A percentile compares a stretch with the other conserved stretches of the same genome.
These are phyloP conservation scores for Amphiduros pacificus DNA, from an alignment of 2,888 invertebrate species.

Conservation along the genomic window DNA sequence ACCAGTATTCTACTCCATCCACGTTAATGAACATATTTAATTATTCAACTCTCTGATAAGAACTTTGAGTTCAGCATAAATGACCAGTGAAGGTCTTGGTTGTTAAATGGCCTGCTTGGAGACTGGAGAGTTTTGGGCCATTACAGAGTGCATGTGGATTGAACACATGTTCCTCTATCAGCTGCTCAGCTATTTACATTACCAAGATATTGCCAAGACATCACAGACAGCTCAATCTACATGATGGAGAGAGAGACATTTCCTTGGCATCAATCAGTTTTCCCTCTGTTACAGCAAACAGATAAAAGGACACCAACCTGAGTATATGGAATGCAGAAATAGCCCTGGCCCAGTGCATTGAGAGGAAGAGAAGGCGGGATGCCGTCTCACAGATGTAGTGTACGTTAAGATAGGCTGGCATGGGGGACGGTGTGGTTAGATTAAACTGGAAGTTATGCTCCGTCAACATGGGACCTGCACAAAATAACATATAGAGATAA, in stretches of 20 bases:
- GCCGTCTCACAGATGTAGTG: slow-evolving; percentile 96
- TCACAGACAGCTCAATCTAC: neutral
- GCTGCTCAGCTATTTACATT: too few relatives aligned
- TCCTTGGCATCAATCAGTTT: neutral
- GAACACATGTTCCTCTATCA: too few relatives aligned
- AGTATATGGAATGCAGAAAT: slow-evolving; percentile 81
- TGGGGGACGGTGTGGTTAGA: slow-evolving; percentile 74
- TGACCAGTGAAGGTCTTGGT: too few relatives aligned
- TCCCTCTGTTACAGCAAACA: too few relatives aligned
- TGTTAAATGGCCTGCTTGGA: too few relatives aligned
- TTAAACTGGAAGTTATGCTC: slow-evolving; percentile 75
- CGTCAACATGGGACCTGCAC: slow-evolving; percentile 69
- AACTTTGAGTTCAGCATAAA: too few relatives aligned
- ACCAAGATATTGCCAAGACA: too few relatives aligned
- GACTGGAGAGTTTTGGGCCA: too few relatives aligned
- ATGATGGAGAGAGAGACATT: neutral
- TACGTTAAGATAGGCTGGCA: slow-evolving; percentile 86
- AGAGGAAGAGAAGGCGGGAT: slow-evolving; percentile 84
- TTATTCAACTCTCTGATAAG: too few relatives aligned
- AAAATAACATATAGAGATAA: neutral
- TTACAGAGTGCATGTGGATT: too few relatives aligned
- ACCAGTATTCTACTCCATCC: too few relatives aligned
- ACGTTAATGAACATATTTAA: too few relatives aligned
- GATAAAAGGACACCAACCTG: slow-evolving; percentile 71
- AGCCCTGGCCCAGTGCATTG: slow-evolving; percentile 86